phyloP scores from a whole-genome alignment of 2,797 vertebrate species.

The Meriones psammophilus region DNA sequence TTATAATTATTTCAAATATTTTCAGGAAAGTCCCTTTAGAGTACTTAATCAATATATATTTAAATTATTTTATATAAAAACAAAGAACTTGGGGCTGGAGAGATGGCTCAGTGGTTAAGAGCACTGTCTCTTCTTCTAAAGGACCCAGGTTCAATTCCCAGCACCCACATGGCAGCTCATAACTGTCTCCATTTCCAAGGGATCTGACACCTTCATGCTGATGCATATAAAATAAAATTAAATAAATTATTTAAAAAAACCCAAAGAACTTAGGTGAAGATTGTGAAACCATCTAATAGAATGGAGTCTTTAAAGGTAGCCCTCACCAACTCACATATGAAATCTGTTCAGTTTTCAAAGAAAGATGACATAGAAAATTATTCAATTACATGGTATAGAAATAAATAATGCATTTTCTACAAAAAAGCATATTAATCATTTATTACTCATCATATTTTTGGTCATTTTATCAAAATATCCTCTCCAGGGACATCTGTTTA shows the following conservation, averaged over 20 bases:
- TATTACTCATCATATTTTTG: neutral
- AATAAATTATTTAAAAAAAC: neutral
- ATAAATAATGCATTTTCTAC: neutral
- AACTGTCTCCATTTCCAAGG: too few relatives aligned
- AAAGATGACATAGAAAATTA: neutral
- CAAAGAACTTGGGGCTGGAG: neutral
- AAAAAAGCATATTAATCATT: neutral
- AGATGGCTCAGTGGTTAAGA: too few relatives aligned
- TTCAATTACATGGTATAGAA: neutral
- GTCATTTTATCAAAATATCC: neutral
- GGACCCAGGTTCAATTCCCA: too few relatives aligned
- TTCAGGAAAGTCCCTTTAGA: neutral
- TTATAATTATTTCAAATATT: neutral
- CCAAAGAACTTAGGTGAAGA: neutral
- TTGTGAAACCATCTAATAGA: neutral
- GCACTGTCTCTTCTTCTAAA: too few relatives aligned
- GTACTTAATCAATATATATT: neutral
- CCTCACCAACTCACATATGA: fast-evolving
- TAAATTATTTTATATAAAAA: neutral
- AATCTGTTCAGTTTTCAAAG: neutral
- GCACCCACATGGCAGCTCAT: too few relatives aligned
- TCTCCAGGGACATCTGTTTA: neutral
- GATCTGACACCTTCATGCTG: too few relatives aligned
- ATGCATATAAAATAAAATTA: too few relatives aligned
- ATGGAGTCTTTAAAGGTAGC: neutral